Evolutionary conservation across 2,888 invertebrate species (phyloP).

Genomic region (Melipona beecheii): DNA sequence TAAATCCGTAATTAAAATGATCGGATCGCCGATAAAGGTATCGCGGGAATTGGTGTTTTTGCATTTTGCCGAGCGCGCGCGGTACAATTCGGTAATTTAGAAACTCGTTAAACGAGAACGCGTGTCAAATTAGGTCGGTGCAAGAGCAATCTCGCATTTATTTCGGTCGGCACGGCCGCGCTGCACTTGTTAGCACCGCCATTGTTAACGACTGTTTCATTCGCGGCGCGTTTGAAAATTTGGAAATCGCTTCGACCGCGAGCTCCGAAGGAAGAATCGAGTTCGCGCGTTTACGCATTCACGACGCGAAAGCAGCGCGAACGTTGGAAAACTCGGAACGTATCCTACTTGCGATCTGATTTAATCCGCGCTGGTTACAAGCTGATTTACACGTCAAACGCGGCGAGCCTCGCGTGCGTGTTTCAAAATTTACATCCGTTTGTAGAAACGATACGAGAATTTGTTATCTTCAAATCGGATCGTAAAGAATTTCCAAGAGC

Average conservation of each 20-base stretch:
- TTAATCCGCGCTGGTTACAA: neutral
- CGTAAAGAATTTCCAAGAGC: neutral
- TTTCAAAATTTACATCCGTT: neutral
- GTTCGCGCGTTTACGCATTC: neutral
- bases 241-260: slow-evolving; percentile 2
- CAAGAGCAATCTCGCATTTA: slow-evolving; percentile 18
- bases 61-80: neutral
- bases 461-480: neutral
- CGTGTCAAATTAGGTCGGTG: slow-evolving; percentile 6
- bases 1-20: slow-evolving; percentile 17
- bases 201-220: slow-evolving; percentile 24
- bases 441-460: neutral
- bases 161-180: neutral
- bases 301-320: neutral
- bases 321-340: neutral
- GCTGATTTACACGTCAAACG: neutral
- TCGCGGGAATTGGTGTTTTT: neutral
- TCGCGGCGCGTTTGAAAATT: neutral
- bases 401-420: neutral
- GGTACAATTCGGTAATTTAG: slow-evolving; percentile 1
- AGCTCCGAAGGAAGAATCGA: neutral
- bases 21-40: neutral
- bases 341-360: neutral
- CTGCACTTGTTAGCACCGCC: slow-evolving; percentile 1
- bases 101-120: neutral